phyloP scores from a whole-genome alignment of 2,888 invertebrate genomes.

The Prosapia bicincta region DNA sequence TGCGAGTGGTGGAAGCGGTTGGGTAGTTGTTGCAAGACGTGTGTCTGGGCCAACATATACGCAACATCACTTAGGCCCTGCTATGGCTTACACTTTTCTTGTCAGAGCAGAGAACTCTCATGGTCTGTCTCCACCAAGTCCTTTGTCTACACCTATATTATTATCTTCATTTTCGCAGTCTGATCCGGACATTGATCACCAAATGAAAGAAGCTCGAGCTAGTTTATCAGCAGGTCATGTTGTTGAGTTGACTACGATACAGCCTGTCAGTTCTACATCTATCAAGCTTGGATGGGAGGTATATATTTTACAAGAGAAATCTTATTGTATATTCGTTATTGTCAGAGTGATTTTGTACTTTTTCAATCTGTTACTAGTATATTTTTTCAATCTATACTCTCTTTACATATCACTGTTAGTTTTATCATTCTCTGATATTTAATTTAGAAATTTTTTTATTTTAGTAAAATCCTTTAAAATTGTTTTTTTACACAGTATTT shows the following conservation, averaged over 20 bases:
- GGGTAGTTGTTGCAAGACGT: constrained; percentile 59
- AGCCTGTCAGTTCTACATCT: constrained; percentile 78
- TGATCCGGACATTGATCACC: constrained; percentile 25
- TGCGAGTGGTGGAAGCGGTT: constrained; percentile 54
- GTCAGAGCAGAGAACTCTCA: constrained; percentile 88
- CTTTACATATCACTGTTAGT: too few relatives aligned
- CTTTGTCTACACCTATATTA: constrained; percentile 62
- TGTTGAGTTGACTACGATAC: constrained; percentile 76
- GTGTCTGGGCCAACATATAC: constrained; percentile 70
- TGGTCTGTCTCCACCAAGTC: constrained; percentile 71
- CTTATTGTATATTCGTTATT: too few relatives aligned
- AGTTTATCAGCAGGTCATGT: constrained; percentile 71
- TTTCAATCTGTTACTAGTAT: too few relatives aligned
- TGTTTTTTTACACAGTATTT: too few relatives aligned
- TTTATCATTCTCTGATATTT: too few relatives aligned
- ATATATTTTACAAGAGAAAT: too few relatives aligned
- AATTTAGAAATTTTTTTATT: too few relatives aligned
- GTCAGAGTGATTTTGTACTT: too few relatives aligned
- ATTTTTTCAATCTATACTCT: too few relatives aligned
- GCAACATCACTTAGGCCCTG: constrained; percentile 66
- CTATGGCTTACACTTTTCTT: constrained; percentile 82
- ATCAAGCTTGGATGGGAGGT: constrained; percentile 88
- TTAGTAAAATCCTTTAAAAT: too few relatives aligned
- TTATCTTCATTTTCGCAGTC: constrained; percentile 26
- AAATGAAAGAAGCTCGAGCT: constrained; percentile 67